Conservation (phyloP, 92 coral and sea anemone genomes). For the Zoanthus sociatus region DNA sequence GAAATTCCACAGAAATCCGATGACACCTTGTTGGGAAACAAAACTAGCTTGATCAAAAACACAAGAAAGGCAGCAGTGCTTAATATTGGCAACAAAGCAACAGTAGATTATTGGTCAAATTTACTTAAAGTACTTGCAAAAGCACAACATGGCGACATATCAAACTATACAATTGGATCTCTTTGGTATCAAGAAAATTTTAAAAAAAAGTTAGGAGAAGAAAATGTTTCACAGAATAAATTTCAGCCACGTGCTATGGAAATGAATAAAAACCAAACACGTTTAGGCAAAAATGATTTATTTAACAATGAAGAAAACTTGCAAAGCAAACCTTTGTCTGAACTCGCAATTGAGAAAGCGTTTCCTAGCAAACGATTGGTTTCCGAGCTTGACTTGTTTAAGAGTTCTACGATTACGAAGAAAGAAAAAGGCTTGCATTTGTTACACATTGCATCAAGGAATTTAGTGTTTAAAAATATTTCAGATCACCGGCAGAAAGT, state of each 20-base stretch:
- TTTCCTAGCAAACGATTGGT: neutral
- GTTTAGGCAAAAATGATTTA: neutral
- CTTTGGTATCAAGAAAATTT: neutral
- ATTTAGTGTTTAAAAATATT: neutral
- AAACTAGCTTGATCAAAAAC: neutral
- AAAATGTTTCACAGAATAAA: neutral
- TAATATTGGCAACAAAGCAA: neutral
- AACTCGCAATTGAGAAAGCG: neutral
- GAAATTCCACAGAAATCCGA: neutral
- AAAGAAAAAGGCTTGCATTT: neutral
- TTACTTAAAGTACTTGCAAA: neutral
- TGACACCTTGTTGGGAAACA: neutral
- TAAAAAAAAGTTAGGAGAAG: neutral
- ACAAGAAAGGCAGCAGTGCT: neutral
- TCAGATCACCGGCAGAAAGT: conserved; percentile 4
- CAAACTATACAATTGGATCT: neutral
- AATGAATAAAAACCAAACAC: neutral
- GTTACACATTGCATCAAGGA: neutral
- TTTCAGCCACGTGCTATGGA: neutral
- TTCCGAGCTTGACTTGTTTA: no score
- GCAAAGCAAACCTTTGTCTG: neutral
- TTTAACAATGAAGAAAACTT: neutral
- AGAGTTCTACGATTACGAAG: no score
- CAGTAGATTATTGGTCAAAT: neutral
- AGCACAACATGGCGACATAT: neutral